Conservation (phyloP, 2,113 vertebrate species). For the Sorex araneus region DNA sequence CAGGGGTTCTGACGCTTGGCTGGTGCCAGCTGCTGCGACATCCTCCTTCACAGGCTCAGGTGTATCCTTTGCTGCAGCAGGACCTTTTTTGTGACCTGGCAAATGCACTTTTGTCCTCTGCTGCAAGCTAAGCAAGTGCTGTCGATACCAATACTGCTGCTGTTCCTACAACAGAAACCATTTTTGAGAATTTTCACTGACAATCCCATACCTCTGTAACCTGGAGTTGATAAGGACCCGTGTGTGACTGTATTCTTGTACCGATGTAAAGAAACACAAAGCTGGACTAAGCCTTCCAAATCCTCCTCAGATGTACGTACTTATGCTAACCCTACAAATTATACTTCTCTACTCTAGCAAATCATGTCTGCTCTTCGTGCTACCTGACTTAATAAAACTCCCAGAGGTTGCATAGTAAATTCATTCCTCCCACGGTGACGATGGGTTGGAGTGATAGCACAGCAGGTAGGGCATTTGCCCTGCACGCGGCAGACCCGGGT, state of each 20-base stretch:
- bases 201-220: conserved; percentile 27
- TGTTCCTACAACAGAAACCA: conserved; percentile 91
- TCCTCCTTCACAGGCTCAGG: conserved; percentile 85
- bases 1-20: conserved; percentile 86
- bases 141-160: conserved; percentile 98
- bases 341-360: conserved; percentile 37
- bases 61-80: conserved; percentile 82
- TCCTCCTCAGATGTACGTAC: conserved; percentile 28
- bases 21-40: conserved; percentile 78
- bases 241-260: neutral
- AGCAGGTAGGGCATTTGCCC: no score
- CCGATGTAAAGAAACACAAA: conserved; percentile 52
- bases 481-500: no score
- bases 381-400: no score
- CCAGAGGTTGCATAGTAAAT: no score
- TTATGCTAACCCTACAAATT: conserved; percentile 34
- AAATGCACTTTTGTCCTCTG: conserved; percentile 91
- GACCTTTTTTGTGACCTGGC: conserved; percentile 87
- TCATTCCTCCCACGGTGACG: no score
- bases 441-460: no score
- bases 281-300: conserved; percentile 21
- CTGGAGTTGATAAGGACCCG: conserved; percentile 24
- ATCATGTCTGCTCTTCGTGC: no score
- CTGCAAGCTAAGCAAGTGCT: conserved; percentile 96
- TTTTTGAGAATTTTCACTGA: conserved; percentile 67